phyloP scores from a whole-genome alignment of 2,888 invertebrate species.

The Thymelicus sylvestris region DNA sequence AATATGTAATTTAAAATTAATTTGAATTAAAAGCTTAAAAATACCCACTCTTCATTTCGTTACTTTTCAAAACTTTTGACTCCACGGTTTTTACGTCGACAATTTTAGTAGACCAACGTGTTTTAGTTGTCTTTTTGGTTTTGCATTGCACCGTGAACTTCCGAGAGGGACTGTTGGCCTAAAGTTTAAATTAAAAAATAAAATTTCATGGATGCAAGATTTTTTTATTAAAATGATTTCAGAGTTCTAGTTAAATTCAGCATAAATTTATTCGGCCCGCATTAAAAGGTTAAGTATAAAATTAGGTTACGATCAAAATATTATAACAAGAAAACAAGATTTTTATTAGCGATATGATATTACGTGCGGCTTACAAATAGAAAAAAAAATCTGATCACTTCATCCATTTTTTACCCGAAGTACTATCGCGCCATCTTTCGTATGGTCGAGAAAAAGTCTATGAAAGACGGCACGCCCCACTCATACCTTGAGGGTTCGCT shows the following conservation, averaged over 20 bases:
- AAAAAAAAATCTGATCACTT: conserved; percentile 7
- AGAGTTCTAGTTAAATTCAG: not conserved
- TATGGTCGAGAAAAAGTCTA: conserved; percentile 24
- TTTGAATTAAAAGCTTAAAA: no score
- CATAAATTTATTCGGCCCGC: not conserved
- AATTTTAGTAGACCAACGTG: not conserved
- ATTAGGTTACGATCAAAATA: not conserved
- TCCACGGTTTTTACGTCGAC: not conserved
- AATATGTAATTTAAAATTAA: no score
- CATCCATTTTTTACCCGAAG: conserved; percentile 19
- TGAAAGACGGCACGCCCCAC: conserved; percentile 29
- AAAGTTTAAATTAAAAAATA: not conserved
- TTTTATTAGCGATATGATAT: not conserved
- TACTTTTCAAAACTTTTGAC: not conserved
- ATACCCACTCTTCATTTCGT: no score
- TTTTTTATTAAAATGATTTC: not conserved
- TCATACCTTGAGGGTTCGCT: conserved; percentile 27
- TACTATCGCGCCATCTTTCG: conserved; percentile 21
- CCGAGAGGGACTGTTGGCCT: not conserved
- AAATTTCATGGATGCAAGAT: not conserved
- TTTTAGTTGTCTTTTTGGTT: not conserved
- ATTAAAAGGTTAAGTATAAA: not conserved
- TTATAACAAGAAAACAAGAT: no score
- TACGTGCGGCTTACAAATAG: not conserved
- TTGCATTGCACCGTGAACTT: not conserved